These are phyloP conservation scores for Acleris cristana DNA, from an alignment of 2,888 invertebrate species.

Conservation along the genomic window DNA sequence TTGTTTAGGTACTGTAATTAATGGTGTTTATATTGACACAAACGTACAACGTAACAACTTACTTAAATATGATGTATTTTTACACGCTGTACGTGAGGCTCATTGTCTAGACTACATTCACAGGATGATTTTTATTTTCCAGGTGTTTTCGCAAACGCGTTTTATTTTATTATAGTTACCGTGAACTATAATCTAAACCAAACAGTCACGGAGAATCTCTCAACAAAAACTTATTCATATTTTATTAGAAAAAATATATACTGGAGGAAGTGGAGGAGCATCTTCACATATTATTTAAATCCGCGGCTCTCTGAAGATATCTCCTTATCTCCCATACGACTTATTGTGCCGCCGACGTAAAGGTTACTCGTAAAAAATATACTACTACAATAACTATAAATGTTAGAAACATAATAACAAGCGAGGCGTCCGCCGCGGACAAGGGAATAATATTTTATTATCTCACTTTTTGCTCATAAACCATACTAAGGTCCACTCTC, in stretches of 20 bases:
- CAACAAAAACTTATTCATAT: too few relatives aligned
- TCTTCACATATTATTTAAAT: conserved; percentile 20
- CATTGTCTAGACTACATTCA: too few relatives aligned
- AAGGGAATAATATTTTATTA: conserved; percentile 47
- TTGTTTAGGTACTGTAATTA: too few relatives aligned
- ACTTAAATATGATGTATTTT: too few relatives aligned
- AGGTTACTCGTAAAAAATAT: conserved; percentile 18
- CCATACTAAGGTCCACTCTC: conserved; percentile 44
- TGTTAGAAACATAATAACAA: conserved; percentile 8
- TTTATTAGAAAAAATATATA: neutral
- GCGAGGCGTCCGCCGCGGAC: conserved; percentile 10
- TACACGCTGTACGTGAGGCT: too few relatives aligned
- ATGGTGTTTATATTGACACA: too few relatives aligned
- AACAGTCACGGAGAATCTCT: too few relatives aligned
- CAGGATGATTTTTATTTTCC: too few relatives aligned
- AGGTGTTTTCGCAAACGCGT: too few relatives aligned
- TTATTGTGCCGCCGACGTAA: conserved; percentile 9
- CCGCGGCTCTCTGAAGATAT: conserved; percentile 5
- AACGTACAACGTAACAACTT: too few relatives aligned
- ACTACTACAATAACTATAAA: conserved; percentile 10
- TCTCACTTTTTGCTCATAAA: conserved; percentile 53
- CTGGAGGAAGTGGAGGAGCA: neutral
- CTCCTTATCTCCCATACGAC: conserved; percentile 9
- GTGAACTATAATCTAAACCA: too few relatives aligned
- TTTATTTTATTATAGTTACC: too few relatives aligned